Conservation (phyloP, 2,797 vertebrate genomes). For the Eidolon dupreanum region DNA sequence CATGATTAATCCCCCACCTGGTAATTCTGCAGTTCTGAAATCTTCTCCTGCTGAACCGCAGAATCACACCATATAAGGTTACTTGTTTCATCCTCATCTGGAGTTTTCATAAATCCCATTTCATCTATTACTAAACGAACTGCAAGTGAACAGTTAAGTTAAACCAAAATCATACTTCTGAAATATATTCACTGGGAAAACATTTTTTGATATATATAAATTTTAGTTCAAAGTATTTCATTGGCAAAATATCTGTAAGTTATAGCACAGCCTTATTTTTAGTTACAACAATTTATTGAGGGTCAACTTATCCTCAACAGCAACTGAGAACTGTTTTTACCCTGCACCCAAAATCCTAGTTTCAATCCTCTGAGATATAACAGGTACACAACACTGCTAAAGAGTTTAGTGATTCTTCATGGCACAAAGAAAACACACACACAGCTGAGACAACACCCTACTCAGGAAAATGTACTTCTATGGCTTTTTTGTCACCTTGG, state of each 20-base stretch:
- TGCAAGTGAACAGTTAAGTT: conserved; percentile 78
- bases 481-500: background rate
- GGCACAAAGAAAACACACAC: background rate
- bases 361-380: conserved; percentile 40
- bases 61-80: conserved; percentile 99
- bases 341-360: background rate
- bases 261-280: conserved; percentile 51
- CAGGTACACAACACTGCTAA: background rate
- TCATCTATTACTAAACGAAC: conserved; percentile 95
- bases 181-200: background rate
- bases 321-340: conserved; percentile 58
- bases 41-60: conserved; percentile 98
- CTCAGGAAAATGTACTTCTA: background rate
- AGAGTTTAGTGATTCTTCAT: background rate
- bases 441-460: background rate
- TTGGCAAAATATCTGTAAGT: conserved; percentile 41
- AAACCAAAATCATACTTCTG: background rate
- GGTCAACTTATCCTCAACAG: background rate
- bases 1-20: conserved; percentile 88
- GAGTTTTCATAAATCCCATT: conserved; percentile 93
- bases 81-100: conserved; percentile 97
- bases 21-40: conserved; percentile 97
- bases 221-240: conserved; percentile 35
- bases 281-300: background rate
- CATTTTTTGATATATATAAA: background rate